phyloP scores from a whole-genome alignment of 92 coral and sea anemone species.

The Parazoanthus swiftii region DNA sequence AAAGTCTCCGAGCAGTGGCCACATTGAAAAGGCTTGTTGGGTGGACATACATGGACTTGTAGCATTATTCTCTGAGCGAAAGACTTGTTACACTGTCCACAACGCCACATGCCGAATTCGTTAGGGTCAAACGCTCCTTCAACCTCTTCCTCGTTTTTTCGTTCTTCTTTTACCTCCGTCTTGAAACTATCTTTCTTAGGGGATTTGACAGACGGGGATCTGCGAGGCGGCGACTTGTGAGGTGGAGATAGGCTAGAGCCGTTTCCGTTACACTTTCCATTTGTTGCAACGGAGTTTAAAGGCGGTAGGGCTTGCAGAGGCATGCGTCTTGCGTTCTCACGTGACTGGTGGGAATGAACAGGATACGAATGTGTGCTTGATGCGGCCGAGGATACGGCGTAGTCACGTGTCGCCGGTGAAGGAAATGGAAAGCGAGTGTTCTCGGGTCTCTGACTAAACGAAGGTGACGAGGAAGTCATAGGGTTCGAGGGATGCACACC shows the following conservation, averaged over 20 bases:
- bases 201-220: conserved; percentile 19
- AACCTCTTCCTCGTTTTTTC: conserved; percentile 15
- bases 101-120: conserved; percentile 76
- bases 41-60: conserved; percentile 84
- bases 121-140: conserved; percentile 45
- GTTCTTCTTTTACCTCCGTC: conserved; percentile 24
- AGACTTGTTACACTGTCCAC: conserved; percentile 87
- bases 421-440: conserved; percentile 35
- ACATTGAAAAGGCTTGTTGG: conserved; percentile 87
- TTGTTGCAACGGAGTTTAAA: conserved; percentile 30
- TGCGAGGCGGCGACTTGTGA: conserved; percentile 6
- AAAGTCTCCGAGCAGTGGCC: conserved; percentile 92
- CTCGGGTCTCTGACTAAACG: conserved; percentile 27
- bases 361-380: conserved; percentile 24
- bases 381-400: conserved; percentile 16
- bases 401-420: conserved; percentile 6
- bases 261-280: conserved; percentile 31
- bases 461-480: conserved; percentile 23
- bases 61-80: conserved; percentile 80
- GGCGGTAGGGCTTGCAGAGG: conserved; percentile 42
- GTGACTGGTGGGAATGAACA: conserved; percentile 20
- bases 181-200: conserved; percentile 28
- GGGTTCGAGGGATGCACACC: conserved; percentile 3
- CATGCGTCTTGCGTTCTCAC: conserved; percentile 25
- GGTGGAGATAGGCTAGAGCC: conserved; percentile 1